Conservation (phyloP, 2,888 invertebrate genomes). For the Eurytoma californica region DNA sequence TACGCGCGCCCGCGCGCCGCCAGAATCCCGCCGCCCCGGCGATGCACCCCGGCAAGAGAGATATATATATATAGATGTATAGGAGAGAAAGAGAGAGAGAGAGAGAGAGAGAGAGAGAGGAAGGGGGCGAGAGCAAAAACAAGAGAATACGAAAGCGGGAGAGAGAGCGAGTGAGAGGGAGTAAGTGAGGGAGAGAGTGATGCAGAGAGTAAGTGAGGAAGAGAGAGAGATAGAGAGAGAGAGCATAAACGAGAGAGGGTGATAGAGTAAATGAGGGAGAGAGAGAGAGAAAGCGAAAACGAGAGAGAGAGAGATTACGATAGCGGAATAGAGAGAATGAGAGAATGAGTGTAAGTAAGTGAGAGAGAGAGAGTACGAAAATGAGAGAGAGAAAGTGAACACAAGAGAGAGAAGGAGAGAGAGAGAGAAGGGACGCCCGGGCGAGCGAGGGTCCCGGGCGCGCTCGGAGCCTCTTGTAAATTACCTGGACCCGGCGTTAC, state of each 20-base stretch:
- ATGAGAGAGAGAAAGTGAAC: too few species aligned
- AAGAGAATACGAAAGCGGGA: neutral
- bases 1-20: slow-evolving; percentile 69
- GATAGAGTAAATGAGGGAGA: neutral
- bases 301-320: too few species aligned
- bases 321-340: too few species aligned
- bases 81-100: slow-evolving; percentile 6
- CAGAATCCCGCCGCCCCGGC: slow-evolving; percentile 58
- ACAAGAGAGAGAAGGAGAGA: neutral
- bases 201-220: neutral
- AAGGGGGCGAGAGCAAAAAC: too few species aligned
- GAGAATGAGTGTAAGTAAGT: too few species aligned
- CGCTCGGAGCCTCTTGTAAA: slow-evolving; percentile 66
- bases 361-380: too few species aligned
- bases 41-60: slow-evolving; percentile 61
- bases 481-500: slow-evolving; percentile 65
- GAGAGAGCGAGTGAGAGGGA: neutral
- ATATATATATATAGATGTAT: too few species aligned
- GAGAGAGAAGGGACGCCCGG: neutral
- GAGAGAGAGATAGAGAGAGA: neutral
- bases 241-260: neutral
- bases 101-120: slow-evolving; percentile 29
- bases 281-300: neutral
- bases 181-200: neutral
- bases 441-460: slow-evolving; percentile 38